Base-by-base conservation (phyloP, 2,797 vertebrate species). In the Argyrosomus regius region DNA sequence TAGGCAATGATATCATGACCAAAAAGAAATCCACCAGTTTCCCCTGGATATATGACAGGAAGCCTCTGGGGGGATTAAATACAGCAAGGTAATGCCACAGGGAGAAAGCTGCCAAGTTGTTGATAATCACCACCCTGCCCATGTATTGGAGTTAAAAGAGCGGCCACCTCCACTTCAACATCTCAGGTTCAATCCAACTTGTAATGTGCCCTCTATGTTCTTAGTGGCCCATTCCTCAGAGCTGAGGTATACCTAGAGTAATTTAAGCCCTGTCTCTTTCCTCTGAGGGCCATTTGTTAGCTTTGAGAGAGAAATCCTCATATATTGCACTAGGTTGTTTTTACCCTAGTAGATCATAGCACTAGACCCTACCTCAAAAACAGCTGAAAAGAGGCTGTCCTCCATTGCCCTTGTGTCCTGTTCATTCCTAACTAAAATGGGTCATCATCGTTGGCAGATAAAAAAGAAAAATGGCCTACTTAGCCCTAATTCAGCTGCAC, bases 391-490 rank as follows among this genome's bases (percentile, higher is more conserved):
- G 69, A 60, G 50, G 41, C 50, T 78, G 28, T 69, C 74, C 68
- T 80, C 41, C 18, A n/a, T 49, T 45, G 75, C 84, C 52, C 82
- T 74, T 77, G 45, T 86, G 65, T 81, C 76, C 82, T 56, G 48
- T 82, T 87, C 59, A 73, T 70, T 78, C 35, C 70, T 35, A 61
- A 61, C 50, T 70, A 64, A 91, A 90, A 84, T 87, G 60, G 90
- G 84, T 87, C 89, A 90, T 79, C 69, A 26, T 80, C 50, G 62
- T 67, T 87, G 85, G 81, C 81, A 84, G 75, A 88, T 78, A 50
- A 83, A 83, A 81, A 79, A 53, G 31, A 87, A 83, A 85, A 82
- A 75, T 85, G 86, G 45, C 89, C 86, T 76, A 91, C 72, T 90
- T 90, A 80, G 75, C 54, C 63, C 46, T 73, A 31, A 72, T 87